A percentile compares a stretch with the other conserved stretches of the same genome.
Evolutionary conservation across 2,113 vertebrate species (phyloP).

Genomic region (Semnornis frantzii): DNA sequence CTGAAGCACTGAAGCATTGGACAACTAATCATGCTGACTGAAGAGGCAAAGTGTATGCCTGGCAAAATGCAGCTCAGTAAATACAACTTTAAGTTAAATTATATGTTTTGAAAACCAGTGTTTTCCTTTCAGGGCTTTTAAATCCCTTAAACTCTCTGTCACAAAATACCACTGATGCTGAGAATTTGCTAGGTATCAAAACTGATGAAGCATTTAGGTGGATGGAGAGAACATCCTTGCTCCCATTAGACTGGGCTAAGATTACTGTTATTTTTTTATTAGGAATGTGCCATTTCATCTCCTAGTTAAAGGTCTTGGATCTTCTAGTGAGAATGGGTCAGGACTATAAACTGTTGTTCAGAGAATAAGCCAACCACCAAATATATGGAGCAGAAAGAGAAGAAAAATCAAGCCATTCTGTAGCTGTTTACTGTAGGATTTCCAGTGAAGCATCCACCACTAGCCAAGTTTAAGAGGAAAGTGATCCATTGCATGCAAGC

Average conservation of each 20-base stretch:
- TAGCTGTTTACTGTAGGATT: background rate
- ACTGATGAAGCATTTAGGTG: background rate
- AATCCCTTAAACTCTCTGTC: conserved; percentile 27
- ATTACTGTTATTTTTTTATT: background rate
- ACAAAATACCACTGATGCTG: background rate
- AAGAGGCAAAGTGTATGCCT: background rate
- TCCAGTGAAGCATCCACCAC: background rate
- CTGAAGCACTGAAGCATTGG: background rate
- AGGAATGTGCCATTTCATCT: background rate
- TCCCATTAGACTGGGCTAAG: background rate
- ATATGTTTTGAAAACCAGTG: background rate
- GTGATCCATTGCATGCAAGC: background rate
- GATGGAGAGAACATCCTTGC: background rate
- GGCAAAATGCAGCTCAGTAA: conserved; percentile 38
- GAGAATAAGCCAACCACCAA: background rate
- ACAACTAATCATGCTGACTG: conserved; percentile 34
- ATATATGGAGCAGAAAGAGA: background rate
- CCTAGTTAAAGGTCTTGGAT: background rate
- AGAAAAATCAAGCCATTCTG: background rate
- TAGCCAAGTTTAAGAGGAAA: background rate
- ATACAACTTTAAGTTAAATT: conserved; percentile 21
- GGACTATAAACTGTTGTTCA: background rate
- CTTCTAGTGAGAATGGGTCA: background rate
- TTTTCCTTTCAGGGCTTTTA: conserved; percentile 35
- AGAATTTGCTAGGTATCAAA: conserved; percentile 1